Evolutionary conservation across 2,888 invertebrate genomes (phyloP).

Genomic region (Tinea pellionella): DNA sequence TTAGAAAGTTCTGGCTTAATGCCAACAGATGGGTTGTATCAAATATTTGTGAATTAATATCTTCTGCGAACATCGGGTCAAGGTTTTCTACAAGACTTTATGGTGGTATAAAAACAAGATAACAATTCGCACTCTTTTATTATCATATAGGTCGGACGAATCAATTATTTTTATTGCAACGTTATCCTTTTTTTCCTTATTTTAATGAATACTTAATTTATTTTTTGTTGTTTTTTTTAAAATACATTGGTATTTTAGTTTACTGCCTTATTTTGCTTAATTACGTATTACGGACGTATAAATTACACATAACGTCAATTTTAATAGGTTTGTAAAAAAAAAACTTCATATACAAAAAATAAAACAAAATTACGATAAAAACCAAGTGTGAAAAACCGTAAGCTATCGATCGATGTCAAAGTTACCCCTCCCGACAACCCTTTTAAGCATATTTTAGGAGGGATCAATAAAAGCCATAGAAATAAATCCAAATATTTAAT

Average conservation of each 20-base stretch:
- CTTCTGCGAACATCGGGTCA: conserved; percentile 1
- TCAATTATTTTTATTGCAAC: conserved; percentile 2
- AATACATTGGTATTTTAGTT: too few relatives aligned
- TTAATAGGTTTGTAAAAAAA: not conserved
- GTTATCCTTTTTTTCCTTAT: not conserved
- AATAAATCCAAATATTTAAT: too few relatives aligned
- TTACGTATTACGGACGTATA: too few relatives aligned
- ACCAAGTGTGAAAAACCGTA: not conserved
- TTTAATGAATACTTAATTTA: not conserved
- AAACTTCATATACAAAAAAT: not conserved
- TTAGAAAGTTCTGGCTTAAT: conserved; percentile 47
- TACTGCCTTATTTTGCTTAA: too few relatives aligned
- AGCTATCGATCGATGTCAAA: not conserved
- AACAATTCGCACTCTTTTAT: not conserved
- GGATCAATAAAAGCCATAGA: not conserved
- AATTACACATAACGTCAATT: not conserved
- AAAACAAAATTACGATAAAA: not conserved
- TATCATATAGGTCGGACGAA: not conserved
- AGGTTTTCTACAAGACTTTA: conserved; percentile 3
- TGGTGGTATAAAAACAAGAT: conserved; percentile 4
- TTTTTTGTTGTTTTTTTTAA: too few relatives aligned
- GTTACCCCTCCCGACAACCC: not conserved
- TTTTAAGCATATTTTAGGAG: not conserved
- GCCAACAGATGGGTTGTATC: conserved; percentile 34
- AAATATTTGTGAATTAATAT: conserved; percentile 18